Percentiles rank a stretch among this genome's conserved stretches.
Conservation (phyloP, 2,888 invertebrate genomes). For the Drosophila acutilabella region DNA sequence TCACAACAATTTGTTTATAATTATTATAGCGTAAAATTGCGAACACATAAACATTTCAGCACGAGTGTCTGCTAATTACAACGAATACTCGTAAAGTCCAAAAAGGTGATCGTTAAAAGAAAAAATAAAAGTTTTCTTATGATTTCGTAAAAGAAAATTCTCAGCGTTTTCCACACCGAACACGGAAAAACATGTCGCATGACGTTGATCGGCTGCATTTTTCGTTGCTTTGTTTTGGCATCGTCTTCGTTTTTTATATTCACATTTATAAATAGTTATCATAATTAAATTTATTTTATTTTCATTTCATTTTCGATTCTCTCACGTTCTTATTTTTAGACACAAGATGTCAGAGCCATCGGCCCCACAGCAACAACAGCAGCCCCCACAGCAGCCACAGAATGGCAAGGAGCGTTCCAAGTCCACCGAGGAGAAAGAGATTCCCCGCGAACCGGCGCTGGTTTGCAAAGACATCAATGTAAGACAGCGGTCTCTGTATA, state of each 20-base stretch:
- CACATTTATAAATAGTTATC: slow-evolving; percentile 65
- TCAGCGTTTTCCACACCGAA: slow-evolving; percentile 4
- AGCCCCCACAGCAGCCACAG: slow-evolving; percentile 70
- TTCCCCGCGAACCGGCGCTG: slow-evolving; percentile 91
- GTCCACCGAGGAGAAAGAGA: slow-evolving; percentile 88
- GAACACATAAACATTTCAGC: slow-evolving; percentile 65
- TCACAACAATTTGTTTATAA: slow-evolving; percentile 55
- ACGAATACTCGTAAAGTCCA: slow-evolving; percentile 6
- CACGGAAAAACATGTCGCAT: slow-evolving; percentile 30
- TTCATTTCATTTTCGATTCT: slow-evolving; percentile 27
- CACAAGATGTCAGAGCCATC: slow-evolving; percentile 80
- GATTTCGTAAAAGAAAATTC: slow-evolving; percentile 8
- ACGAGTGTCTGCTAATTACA: slow-evolving; percentile 51
- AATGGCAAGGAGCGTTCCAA: slow-evolving; percentile 83
- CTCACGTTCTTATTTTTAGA: slow-evolving; percentile 75
- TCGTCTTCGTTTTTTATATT: slow-evolving; percentile 43
- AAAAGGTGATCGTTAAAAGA: slow-evolving; percentile 54
- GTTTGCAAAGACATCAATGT: slow-evolving; percentile 91
- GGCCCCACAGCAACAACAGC: slow-evolving; percentile 74
- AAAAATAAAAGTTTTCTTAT: slow-evolving; percentile 15
- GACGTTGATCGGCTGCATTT: slow-evolving; percentile 21
- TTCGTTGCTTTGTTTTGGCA: slow-evolving; percentile 37
- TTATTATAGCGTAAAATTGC: slow-evolving; percentile 44
- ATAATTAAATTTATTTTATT: slow-evolving; percentile 66
- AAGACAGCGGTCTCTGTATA: slow-evolving; percentile 76